A percentile compares a stretch with the other conserved stretches of the same genome.
Conservation (phyloP, 2,113 vertebrate species). For the Ophthalmolycus amberensis region DNA sequence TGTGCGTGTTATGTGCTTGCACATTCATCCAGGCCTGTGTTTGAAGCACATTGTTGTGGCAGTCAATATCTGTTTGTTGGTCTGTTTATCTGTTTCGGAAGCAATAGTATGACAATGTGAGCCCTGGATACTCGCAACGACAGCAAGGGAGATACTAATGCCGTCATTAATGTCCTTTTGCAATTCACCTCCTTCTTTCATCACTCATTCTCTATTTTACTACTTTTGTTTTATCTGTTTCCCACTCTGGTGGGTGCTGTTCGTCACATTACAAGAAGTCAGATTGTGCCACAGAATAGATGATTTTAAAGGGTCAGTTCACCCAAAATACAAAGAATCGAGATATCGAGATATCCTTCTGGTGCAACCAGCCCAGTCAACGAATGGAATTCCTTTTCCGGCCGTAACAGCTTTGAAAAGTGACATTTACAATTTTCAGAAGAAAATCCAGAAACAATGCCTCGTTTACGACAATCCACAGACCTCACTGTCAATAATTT, state of each 20-base stretch:
- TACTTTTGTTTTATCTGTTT: constrained; percentile 13
- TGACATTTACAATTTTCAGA: neutral
- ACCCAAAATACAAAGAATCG: neutral
- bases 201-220: neutral
- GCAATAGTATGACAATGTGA: constrained; percentile 73
- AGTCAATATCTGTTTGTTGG: constrained; percentile 45
- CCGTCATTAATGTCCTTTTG: constrained; percentile 46
- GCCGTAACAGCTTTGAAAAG: constrained; percentile 4
- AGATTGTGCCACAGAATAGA: neutral
- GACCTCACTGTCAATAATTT: neutral
- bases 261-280: constrained; percentile 18
- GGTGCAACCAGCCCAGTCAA: neutral
- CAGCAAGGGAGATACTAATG: constrained; percentile 54
- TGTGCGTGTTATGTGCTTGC: constrained; percentile 9
- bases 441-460: neutral
- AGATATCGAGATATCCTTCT: neutral
- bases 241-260: constrained; percentile 9
- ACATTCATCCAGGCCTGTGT: constrained; percentile 32
- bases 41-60: constrained; percentile 9
- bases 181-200: constrained; percentile 29
- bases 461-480: neutral
- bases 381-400: neutral
- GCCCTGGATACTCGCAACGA: constrained; percentile 74
- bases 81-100: constrained; percentile 55
- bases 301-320: neutral